Evolutionary conservation across 2,113 vertebrate species (phyloP), one percentile per base, ranked within the genome.

Genomic region (Gymnocephalus cernua): DNA sequence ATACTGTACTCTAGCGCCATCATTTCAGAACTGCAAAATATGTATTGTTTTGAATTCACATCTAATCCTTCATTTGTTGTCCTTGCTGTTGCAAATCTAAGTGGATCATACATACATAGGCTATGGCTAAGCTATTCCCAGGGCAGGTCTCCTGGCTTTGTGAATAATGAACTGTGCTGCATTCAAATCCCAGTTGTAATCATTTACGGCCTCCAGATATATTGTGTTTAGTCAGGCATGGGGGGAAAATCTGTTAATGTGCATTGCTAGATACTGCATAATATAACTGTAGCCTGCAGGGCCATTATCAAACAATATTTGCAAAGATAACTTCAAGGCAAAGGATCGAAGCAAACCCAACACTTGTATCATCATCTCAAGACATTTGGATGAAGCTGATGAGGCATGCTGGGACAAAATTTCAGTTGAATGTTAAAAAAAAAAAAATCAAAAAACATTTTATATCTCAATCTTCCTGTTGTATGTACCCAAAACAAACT

Each of bases 131-230:
- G 73, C 41, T 79, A 51, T 74, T 77, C 58, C 44, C 25, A 58
- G 35, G 21, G 41, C 44, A 15, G 44, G 35, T 59, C 65, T 84
- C 67, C 47, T 74, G 83, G 76, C 74, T 79, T 83, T 63, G 73
- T 73, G 62, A 80, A 85, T 91, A 89, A 91, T 89, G 65, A 92
- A 82, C 69, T 48, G 61, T 58, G 74, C 53, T 86, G 69, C 58
- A 82, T 72, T 74, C 35, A 84, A 89, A 84, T 89, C 87, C 79
- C 82, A 76, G 62, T 53, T 83, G 88, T 83, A 90, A 91, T 90
- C 21, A 85, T 82, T 74, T 66, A 38, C 62, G 38, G 77, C 80
- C 70, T 74, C 45, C 48, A 67, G 79, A 84, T 88, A 16, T 29
- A 15, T 32, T 64, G 61, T 65, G 76, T 84, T 80, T 88, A 71